Conservation (phyloP, 2,797 vertebrate genomes). For the Kryptopterus vitreolus region DNA sequence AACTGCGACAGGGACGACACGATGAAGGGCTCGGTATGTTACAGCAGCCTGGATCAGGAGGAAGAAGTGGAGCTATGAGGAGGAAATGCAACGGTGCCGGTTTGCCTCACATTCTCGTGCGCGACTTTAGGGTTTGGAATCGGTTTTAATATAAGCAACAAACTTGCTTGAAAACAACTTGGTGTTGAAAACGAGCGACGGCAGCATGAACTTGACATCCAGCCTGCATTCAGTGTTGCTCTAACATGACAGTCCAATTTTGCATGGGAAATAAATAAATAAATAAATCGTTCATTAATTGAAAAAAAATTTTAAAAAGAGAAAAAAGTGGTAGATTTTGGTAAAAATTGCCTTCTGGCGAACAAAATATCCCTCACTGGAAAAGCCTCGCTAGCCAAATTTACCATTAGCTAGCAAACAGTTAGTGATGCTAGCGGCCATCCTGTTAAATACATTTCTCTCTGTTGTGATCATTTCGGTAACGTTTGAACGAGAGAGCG, state of each 20-base stretch:
- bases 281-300: no score
- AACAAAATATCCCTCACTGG: no score
- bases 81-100: not conserved
- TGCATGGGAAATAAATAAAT: not conserved
- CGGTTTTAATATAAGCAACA: not conserved
- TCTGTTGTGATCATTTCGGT: not conserved
- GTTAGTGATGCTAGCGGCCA: not conserved
- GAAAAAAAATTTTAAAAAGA: no score
- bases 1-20: constrained; percentile 14
- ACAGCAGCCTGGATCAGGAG: constrained; percentile 43
- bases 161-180: no score
- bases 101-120: not conserved
- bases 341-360: no score
- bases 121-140: not conserved
- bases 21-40: constrained; percentile 30
- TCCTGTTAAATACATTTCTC: not conserved
- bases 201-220: not conserved
- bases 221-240: no score
- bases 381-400: not conserved
- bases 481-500: not conserved
- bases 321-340: no score
- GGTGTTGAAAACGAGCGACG: not conserved
- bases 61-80: constrained; percentile 40
- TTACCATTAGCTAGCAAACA: not conserved
- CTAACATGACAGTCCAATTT: not conserved